Base-by-base conservation (phyloP, 2,113 vertebrate genomes). In the Rhadina sibilatrix region DNA sequence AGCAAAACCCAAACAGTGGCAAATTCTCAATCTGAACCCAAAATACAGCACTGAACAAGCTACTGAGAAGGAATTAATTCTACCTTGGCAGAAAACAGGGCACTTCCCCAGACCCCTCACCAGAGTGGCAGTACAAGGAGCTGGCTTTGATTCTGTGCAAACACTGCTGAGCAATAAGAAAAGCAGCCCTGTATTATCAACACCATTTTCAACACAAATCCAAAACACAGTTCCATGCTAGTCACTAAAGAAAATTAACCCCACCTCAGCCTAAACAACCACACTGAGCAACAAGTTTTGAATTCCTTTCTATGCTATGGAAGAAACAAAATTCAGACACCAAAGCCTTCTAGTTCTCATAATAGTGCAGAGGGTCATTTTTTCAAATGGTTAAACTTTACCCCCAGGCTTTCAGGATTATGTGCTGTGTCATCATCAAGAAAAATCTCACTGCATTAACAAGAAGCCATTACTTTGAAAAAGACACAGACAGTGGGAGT, bases 281-380 rank as follows among this genome's bases (percentile, higher is more conserved):
- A 60, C 24, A 35, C 30, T 9, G 38, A 75, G 46, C 13, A 53
- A 60, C 20, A 53, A 38, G 28, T 68, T 89, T 47, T 47, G 16
- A 68, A 35, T n/a, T n/a, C 24, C 8, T 44, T 86, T 60, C 37
- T 60, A 4, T 53, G 8, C 52, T 28, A 33, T 2, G 11, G 20
- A 60, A 38, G 20, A 17, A 82, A 30, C 12, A 82, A 53, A 75
- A 68, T 53, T 60, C 0, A 0, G 19, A 19, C 28, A 53, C 13
- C 61, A 53, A 82, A 82, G n/a, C 47, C 38, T n/a, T 53, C 24
- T 18, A 40, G 30, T 40, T 75, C 20, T 68, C 30, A 19, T 46
- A 27, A 35, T 7, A 68, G 5, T 35, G 46, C 14, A 22, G 18
- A 61, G 17, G n/a, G 25, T 60, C 14, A 61, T 68, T 61, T 83